Evolutionary conservation across 1,140 invertebrate species (phyloP), one percentile per base, ranked within the genome.

Genomic region (Panagrolaimus sp.): DNA sequence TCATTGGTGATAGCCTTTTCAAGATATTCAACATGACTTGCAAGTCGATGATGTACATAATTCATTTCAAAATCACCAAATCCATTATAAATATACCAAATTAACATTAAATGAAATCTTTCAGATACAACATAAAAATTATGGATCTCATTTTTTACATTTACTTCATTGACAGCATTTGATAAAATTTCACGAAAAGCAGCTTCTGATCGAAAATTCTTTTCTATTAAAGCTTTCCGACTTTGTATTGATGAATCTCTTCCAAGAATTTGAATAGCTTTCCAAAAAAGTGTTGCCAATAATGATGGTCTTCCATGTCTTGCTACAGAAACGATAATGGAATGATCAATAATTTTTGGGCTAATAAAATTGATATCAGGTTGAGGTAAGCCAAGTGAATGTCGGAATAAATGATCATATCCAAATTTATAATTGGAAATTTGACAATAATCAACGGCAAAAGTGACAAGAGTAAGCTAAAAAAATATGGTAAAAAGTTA

Each of bases 101-200:
- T 57, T 20, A 57, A 27, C 51, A 57, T 57, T 20, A 57, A 27
- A 57, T 57, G 51, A 23, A 57, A 57, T 27, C 51, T 20, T 16
- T 57, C 51, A 20, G 51, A 57, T 11, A 57, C 51, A 20, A 57
- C 27, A 27, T 57, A 57, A 25, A 20, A 20, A 57, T 57, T 57
- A 27, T 57, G 51, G 20, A 57, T 20, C 4, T 20, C n/a, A 20
- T 57, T 27, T 25, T 20, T 57, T n/a, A 57, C 51, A 16, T 57
- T n/a, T 9, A 57, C 16, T 20, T 57, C 51, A 57, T 5, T 16
- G 8, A 25, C 27, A 16, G 27, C 27, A 25, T 57, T 57, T 8
- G 2, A 11, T 9, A 57, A 25, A n/a, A 57, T 13, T 57, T 57
- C 51, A 9, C 20, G 27, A 25, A 57, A 27, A 11, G 27, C 11